These are phyloP conservation scores for Drosophila lowei DNA, from an alignment of 1,140 invertebrate species.

Conservation along the genomic window DNA sequence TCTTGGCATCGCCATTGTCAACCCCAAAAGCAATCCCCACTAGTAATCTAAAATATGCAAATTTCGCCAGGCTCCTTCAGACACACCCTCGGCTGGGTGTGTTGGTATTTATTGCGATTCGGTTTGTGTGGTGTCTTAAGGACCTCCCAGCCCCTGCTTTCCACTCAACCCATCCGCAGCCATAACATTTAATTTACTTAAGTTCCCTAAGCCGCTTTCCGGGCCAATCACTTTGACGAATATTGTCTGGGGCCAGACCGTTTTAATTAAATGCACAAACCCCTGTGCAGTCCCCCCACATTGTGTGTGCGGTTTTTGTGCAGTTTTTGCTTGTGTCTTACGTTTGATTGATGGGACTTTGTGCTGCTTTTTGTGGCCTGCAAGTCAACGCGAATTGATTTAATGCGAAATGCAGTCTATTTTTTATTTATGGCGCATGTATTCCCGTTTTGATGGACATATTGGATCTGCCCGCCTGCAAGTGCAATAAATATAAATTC, in stretches of 20 bases:
- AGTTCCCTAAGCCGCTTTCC: slow-evolving; percentile 61
- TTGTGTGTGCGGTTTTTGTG: slow-evolving; percentile 2
- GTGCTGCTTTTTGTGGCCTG: slow-evolving; percentile 36
- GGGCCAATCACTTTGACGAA: slow-evolving; percentile 58
- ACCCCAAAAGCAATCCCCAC: slow-evolving; percentile 60
- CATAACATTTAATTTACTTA: slow-evolving; percentile 73
- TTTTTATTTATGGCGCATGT: slow-evolving; percentile 32
- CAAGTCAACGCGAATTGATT: slow-evolving; percentile 70
- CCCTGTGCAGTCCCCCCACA: slow-evolving; percentile 24
- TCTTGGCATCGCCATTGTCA: slow-evolving; percentile 65
- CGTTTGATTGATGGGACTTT: slow-evolving; percentile 45
- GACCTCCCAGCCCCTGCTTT: no score
- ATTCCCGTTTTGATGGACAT: slow-evolving; percentile 48
- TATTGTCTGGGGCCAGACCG: slow-evolving; percentile 35
- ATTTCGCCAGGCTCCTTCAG: slow-evolving; percentile 64
- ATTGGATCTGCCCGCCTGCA: slow-evolving; percentile 22
- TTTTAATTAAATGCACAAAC: slow-evolving; percentile 67
- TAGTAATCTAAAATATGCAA: slow-evolving; percentile 80
- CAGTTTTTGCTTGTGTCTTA: slow-evolving; percentile 30
- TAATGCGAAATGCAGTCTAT: slow-evolving; percentile 60
- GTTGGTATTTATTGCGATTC: slow-evolving; percentile 67
- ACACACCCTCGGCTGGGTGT: slow-evolving; percentile 18
- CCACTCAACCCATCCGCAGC: background rate
- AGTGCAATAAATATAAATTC: slow-evolving; percentile 59
- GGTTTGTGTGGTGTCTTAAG: slow-evolving; percentile 56